Evolutionary conservation across 1,140 invertebrate genomes (phyloP).

Genomic region (Chymomyza costata): DNA sequence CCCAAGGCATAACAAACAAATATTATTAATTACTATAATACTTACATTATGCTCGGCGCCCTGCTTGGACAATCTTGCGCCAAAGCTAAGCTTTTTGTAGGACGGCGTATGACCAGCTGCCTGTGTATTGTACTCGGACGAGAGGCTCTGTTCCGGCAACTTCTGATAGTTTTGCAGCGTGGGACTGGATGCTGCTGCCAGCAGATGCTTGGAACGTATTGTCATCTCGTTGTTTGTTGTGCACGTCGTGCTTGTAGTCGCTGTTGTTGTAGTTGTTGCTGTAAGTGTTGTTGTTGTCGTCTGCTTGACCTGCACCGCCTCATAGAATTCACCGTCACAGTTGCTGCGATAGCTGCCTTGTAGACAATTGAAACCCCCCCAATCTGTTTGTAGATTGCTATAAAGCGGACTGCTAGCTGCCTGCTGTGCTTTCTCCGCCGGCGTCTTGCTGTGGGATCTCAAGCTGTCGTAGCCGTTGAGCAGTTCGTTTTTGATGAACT

Average conservation of each 20-base stretch:
- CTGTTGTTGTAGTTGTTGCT: constrained; percentile 11
- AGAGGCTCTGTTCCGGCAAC: constrained; percentile 43
- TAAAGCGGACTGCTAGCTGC: constrained; percentile 23
- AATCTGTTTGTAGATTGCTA: constrained; percentile 34
- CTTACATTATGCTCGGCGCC: constrained; percentile 39
- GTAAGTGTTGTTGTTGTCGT: no score
- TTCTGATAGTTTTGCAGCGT: constrained; percentile 59
- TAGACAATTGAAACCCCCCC: constrained; percentile 49
- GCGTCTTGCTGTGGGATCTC: constrained; percentile 41
- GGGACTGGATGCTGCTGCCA: constrained; percentile 26
- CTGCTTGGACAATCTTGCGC: constrained; percentile 29
- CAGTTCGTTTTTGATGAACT: constrained; percentile 55
- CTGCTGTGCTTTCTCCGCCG: constrained; percentile 17
- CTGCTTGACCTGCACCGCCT: constrained; percentile 42
- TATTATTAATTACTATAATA: not conserved
- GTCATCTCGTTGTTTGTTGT: constrained; percentile 30
- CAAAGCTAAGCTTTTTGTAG: constrained; percentile 42
- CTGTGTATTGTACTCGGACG: constrained; percentile 48
- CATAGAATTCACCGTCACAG: constrained; percentile 57
- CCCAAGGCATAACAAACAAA: constrained; percentile 1
- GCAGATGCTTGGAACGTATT: constrained; percentile 39
- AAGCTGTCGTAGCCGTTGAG: constrained; percentile 57
- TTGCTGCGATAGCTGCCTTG: constrained; percentile 63
- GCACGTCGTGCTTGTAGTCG: constrained; percentile 20
- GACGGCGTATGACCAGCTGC: constrained; percentile 41